Evolutionary conservation across 2,888 invertebrate genomes (phyloP).

Genomic region (Drosophila sordidula): DNA sequence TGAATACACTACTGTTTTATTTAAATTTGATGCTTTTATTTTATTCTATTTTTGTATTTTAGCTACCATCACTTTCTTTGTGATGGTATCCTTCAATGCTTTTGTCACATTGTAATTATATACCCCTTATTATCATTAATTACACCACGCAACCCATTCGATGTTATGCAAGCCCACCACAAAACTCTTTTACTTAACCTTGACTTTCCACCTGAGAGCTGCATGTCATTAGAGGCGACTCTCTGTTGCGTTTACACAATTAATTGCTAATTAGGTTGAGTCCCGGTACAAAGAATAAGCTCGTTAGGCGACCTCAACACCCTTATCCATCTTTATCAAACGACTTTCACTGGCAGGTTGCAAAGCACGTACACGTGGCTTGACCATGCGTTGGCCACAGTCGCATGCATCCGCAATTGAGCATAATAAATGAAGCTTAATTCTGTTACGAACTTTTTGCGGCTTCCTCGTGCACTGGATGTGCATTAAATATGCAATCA

Average conservation of each 20-base stretch:
- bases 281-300: constrained; percentile 9
- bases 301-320: constrained; percentile 20
- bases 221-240: background rate
- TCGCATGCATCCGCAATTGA: constrained; percentile 30
- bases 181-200: background rate
- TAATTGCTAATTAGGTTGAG: constrained; percentile 42
- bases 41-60: too few relatives aligned
- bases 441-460: constrained; percentile 37
- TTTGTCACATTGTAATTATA: too few relatives aligned
- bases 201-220: background rate
- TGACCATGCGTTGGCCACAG: constrained; percentile 27
- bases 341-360: background rate
- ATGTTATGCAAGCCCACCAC: background rate
- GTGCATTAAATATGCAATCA: constrained; percentile 60
- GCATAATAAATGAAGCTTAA: constrained; percentile 53
- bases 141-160: background rate
- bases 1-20: too few relatives aligned
- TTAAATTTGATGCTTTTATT: too few relatives aligned
- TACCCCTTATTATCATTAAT: too few relatives aligned
- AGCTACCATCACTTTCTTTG: too few relatives aligned
- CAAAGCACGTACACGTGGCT: constrained; percentile 44
- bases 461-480: constrained; percentile 20
- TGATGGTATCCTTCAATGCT: too few relatives aligned
- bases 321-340: constrained; percentile 8
- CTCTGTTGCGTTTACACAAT: constrained; percentile 29